Base-by-base conservation (phyloP, 2,888 invertebrate genomes). In the Eulithis prunata region DNA sequence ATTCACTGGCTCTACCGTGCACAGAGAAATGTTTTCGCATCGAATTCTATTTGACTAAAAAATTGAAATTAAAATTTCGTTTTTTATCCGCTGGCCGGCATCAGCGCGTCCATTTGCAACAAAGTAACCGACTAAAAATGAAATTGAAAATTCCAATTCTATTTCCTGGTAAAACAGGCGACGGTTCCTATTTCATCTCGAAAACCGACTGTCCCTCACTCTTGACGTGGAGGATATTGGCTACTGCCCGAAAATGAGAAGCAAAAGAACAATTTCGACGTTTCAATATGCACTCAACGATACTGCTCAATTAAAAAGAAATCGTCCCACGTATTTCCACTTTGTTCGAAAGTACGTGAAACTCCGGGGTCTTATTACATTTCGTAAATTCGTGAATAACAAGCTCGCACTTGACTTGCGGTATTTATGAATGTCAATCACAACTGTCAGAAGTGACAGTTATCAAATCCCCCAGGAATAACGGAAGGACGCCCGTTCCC, bases 391-490 rank as follows among this genome's bases (percentile, higher is more conserved):
- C 78, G 79, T 77, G 78, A 82, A 81, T 86, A 88, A 88, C 90
- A 86, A 89, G 88, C 87, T 85, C 86, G 83, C 84, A 87, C 89
- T 91, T 85, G 88, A 87, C 86, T 89, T 79, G 75, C 78, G 83
- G 86, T 91, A 90, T 91, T 91, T 89, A 88, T 88, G 85, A 87
- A 88, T 82, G 93, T 92, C 92, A 92, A 91, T 92, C 93, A 91
- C 81, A 84, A 80, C 88, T 91, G 92, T 92, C 92, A 91, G 75
- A 86, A 82, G 84, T 89, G 92, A 91, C 92, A 91, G 90, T 90
- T 90, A 91, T 91, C 87, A 87, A 90, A 90, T 90, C 89, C 85
- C 84, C 82, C 87, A 79, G 87, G 88, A 90, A 87, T 90, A 87
- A 87, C 85, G 87, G 87, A 87, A 90, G 88, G 87, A 90, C 66